Percentiles rank a stretch among this genome's conserved stretches.
Conservation (phyloP, 2,113 vertebrate species). For the Machaerirhynchus nigripectus region DNA sequence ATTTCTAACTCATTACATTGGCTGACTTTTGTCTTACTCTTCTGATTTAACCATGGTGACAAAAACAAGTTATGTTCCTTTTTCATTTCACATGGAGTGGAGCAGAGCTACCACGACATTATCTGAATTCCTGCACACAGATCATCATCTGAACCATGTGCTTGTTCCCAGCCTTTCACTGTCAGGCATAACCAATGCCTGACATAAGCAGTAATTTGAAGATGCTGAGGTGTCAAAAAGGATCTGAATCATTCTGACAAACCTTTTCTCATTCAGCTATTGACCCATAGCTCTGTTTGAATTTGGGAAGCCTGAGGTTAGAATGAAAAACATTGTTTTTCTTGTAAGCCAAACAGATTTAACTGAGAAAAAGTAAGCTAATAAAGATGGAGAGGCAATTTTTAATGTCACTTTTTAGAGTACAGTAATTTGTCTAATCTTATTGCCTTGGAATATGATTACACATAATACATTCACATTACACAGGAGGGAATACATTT, state of each 20-base stretch:
- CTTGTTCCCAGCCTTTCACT: neutral
- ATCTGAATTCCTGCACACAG: neutral
- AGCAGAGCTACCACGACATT: neutral
- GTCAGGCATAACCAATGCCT: neutral
- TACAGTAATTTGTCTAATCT: neutral
- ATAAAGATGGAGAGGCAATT: neutral
- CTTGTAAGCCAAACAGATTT: neutral
- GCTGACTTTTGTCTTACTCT: neutral
- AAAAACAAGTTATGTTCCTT: neutral
- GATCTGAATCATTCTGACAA: neutral
- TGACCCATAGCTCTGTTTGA: neutral
- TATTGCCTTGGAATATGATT: neutral
- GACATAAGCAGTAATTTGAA: neutral
- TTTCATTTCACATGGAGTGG: neutral
- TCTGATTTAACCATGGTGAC: neutral
- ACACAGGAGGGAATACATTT: neutral
- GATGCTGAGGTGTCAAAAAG: neutral
- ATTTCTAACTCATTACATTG: neutral
- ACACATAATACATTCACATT: neutral
- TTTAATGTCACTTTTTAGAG: neutral
- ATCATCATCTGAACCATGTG: neutral
- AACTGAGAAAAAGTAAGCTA: neutral
- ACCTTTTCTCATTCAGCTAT: neutral
- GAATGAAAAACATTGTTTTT: neutral
- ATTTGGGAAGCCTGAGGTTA: neutral